These are phyloP conservation scores for Doris montereyensis DNA, from an alignment of 2,888 invertebrate species.

Conservation along the genomic window DNA sequence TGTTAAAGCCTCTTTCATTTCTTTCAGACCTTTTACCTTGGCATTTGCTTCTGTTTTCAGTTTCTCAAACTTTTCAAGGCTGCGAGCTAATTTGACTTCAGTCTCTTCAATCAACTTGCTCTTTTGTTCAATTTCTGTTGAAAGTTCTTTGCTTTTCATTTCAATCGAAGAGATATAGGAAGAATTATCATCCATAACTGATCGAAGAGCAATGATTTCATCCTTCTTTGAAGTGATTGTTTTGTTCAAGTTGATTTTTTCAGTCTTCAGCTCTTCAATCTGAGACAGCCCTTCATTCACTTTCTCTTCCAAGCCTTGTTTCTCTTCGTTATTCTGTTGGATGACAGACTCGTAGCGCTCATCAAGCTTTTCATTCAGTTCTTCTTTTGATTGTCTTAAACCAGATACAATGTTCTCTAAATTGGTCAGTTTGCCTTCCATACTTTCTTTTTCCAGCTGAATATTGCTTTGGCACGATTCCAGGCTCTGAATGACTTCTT, in stretches of 20 bases:
- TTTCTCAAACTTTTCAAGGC: constrained; percentile 52
- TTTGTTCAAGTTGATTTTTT: constrained; percentile 43
- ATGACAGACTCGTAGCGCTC: constrained; percentile 47
- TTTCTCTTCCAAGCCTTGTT: constrained; percentile 44
- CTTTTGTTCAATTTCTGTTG: constrained; percentile 53
- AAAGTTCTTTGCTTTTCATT: constrained; percentile 42
- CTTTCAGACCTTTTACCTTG: constrained; percentile 55
- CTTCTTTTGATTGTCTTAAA: constrained; percentile 48
- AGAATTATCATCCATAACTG: constrained; percentile 48
- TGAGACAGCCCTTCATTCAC: constrained; percentile 22
- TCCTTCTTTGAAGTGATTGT: constrained; percentile 48
- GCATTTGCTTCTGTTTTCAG: constrained; percentile 56
- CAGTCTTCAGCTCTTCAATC: constrained; percentile 18
- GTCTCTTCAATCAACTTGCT: constrained; percentile 40
- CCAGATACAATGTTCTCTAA: constrained; percentile 51
- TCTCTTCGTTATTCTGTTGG: constrained; percentile 48
- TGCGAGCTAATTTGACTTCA: constrained; percentile 43
- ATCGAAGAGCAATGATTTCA: constrained; percentile 49
- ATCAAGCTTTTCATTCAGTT: constrained; percentile 49
- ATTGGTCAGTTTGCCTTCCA: constrained; percentile 51
- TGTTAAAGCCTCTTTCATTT: constrained; percentile 48
- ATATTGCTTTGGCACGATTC: constrained; percentile 44
- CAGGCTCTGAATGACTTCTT: constrained; percentile 23
- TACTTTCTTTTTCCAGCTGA: constrained; percentile 50
- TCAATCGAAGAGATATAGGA: constrained; percentile 43